These are phyloP conservation scores for Leptura quadrifasciata DNA, from an alignment of 2,888 invertebrate species.

Conservation along the genomic window DNA sequence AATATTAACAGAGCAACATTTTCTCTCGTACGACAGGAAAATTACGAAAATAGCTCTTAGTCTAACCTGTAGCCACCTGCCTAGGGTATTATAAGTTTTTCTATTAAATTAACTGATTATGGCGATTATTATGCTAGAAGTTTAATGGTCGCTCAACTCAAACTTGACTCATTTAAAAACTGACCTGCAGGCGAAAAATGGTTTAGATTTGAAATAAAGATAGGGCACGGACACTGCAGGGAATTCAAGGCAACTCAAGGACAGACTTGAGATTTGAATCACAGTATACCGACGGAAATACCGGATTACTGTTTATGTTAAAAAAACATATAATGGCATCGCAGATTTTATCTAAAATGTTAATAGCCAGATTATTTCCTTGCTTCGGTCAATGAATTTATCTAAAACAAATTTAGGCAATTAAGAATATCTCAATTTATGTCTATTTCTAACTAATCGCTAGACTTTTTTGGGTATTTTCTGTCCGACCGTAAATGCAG, in stretches of 20 bases:
- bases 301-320: constrained; percentile 13
- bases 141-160: constrained; percentile 28
- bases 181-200: constrained; percentile 15
- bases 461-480: too few relatives aligned
- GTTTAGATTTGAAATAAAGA: constrained; percentile 25
- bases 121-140: constrained; percentile 10
- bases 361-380: background rate
- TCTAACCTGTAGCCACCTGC: background rate
- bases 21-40: background rate
- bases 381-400: background rate
- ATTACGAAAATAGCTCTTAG: background rate
- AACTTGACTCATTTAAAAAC: constrained; percentile 23
- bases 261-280: background rate
- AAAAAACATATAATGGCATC: constrained; percentile 13
- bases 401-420: background rate
- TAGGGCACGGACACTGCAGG: constrained; percentile 2
- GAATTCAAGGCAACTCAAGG: constrained; percentile 28
- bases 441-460: too few relatives aligned
- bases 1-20: background rate
- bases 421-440: background rate
- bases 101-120: background rate
- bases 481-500: too few relatives aligned
- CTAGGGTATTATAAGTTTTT: background rate
- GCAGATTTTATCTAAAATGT: constrained; percentile 7
- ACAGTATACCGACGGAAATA: constrained; percentile 17